Percentiles rank a stretch among this genome's conserved stretches.
Evolutionary conservation across 2,888 invertebrate species (phyloP).

Genomic region (Stenodema calcarata): DNA sequence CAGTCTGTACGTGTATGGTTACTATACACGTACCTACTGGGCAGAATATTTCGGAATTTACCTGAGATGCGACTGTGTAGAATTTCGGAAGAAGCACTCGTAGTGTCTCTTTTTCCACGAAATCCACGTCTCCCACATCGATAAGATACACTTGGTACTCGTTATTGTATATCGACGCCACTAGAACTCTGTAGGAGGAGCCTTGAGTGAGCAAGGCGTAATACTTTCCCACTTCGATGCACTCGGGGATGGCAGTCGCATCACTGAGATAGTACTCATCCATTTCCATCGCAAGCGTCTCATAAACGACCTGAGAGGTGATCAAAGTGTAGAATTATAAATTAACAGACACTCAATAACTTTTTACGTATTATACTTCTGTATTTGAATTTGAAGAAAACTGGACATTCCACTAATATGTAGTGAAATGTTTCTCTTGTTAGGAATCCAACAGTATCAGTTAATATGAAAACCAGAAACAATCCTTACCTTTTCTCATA

Average conservation of each 20-base stretch:
- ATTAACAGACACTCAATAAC: too few relatives aligned
- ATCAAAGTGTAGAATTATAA: neutral
- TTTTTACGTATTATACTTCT: too few relatives aligned
- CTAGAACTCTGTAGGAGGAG: neutral
- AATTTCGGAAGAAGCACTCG: conserved; percentile 12
- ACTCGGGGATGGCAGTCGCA: neutral
- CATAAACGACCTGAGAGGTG: neutral
- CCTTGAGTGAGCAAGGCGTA: neutral
- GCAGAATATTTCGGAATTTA: neutral
- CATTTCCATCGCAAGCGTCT: neutral
- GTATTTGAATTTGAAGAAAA: too few relatives aligned
- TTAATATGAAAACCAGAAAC: too few relatives aligned
- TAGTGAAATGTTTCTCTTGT: too few relatives aligned
- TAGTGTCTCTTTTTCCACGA: neutral
- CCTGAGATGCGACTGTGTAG: conserved; percentile 12
- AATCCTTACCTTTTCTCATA: too few relatives aligned
- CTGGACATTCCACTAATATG: too few relatives aligned
- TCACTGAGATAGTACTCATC: neutral
- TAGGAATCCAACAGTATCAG: too few relatives aligned
- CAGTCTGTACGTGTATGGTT: too few relatives aligned
- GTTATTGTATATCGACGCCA: neutral
- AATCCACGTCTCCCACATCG: conserved; percentile 32
- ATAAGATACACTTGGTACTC: conserved; percentile 6
- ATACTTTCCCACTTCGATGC: conserved; percentile 9
- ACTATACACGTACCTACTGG: too few relatives aligned